These are phyloP conservation scores for Emydocephalus ijimae DNA, from an alignment of 2,113 vertebrate species.

Conservation along the genomic window DNA sequence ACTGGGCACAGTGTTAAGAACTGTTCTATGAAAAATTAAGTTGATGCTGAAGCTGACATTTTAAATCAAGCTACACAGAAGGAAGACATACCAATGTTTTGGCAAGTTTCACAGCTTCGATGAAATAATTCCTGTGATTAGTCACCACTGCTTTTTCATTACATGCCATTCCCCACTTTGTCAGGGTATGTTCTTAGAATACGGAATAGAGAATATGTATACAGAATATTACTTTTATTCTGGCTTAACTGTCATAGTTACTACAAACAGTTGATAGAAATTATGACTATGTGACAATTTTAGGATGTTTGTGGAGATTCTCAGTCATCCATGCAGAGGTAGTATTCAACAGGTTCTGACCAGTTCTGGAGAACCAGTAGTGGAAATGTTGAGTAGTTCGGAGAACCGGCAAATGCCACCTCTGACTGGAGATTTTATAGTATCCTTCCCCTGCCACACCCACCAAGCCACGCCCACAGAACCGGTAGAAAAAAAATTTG, in stretches of 20 bases:
- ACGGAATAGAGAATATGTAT: not conserved
- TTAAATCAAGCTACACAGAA: constrained; percentile 59
- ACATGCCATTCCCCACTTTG: constrained; percentile 27
- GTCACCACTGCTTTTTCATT: constrained; percentile 23
- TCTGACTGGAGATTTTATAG: no score
- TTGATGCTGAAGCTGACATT: constrained; percentile 54
- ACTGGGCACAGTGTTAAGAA: constrained; percentile 42
- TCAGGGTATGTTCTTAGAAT: constrained; percentile 35
- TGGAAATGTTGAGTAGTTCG: no score
- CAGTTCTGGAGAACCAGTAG: no score
- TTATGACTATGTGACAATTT: not conserved
- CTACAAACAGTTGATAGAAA: not conserved
- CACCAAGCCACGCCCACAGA: no score
- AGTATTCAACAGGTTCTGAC: no score
- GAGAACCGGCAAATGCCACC: no score
- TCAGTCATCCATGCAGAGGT: no score
- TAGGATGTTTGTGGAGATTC: not conserved
- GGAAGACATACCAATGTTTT: constrained; percentile 33
- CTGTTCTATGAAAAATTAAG: constrained; percentile 53
- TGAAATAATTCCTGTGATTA: constrained; percentile 29
- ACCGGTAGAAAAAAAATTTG: no score
- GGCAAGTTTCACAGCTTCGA: constrained; percentile 42
- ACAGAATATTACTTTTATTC: not conserved
- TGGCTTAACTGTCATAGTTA: not conserved
- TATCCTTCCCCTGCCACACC: no score